phyloP scores from a whole-genome alignment of 2,113 vertebrate genomes.

The Notarius lentiginosus region DNA sequence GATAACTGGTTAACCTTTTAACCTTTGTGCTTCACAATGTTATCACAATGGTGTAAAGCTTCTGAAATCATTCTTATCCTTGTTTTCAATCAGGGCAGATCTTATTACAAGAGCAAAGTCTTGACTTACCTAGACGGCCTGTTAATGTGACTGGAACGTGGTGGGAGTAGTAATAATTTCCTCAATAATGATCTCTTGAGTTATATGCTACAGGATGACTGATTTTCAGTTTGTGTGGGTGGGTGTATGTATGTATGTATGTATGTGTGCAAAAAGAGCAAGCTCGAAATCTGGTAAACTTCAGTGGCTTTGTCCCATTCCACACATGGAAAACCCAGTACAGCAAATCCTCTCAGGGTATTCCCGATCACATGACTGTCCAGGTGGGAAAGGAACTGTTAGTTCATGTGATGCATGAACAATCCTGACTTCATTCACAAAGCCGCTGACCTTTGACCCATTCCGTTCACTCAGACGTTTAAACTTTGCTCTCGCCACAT shows the following conservation, averaged over 20 bases:
- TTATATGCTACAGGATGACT: not conserved
- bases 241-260: too few species aligned
- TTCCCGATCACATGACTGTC: slow-evolving; percentile 47
- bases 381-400: not conserved
- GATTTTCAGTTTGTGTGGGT: not conserved
- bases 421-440: slow-evolving; percentile 28
- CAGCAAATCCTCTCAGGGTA: slow-evolving; percentile 46
- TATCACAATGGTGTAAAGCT: not conserved
- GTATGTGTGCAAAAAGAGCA: not conserved
- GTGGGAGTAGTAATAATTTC: not conserved
- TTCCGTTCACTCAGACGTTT: slow-evolving; percentile 22
- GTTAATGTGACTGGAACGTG: not conserved
- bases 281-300: too few species aligned
- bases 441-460: slow-evolving; percentile 41
- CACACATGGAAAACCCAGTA: slow-evolving; percentile 42
- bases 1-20: not conserved
- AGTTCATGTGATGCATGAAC: slow-evolving; percentile 2
- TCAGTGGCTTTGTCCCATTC: not conserved
- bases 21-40: not conserved
- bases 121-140: not conserved
- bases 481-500: slow-evolving; percentile 40
- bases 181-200: not conserved
- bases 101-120: not conserved
- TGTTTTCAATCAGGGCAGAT: not conserved
- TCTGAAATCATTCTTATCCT: not conserved